phyloP scores from a whole-genome alignment of 2,888 invertebrate species.

The Lamellibrachia satsuma region DNA sequence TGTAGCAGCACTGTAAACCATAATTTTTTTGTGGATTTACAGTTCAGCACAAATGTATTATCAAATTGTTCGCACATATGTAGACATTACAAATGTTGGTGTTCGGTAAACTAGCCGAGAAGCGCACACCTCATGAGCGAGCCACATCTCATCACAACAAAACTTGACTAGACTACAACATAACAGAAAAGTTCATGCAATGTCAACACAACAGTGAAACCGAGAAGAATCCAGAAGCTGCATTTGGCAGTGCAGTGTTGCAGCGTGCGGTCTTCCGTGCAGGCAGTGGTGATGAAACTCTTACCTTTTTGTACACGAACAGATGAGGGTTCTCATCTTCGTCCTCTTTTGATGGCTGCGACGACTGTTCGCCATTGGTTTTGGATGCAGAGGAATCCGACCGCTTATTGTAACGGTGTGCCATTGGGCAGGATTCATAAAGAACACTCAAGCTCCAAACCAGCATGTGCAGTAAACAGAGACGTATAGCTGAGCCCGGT shows the following conservation, averaged over 20 bases:
- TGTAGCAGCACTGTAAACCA: background rate
- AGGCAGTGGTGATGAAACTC: slow-evolving; percentile 7
- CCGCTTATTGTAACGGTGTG: slow-evolving; percentile 13
- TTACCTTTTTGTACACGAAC: slow-evolving; percentile 17
- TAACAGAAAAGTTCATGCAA: slow-evolving; percentile 6
- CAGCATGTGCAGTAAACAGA: slow-evolving; percentile 11
- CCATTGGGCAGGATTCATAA: slow-evolving; percentile 17
- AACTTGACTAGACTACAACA: background rate
- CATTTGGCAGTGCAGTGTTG: background rate
- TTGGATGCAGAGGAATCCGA: slow-evolving; percentile 7
- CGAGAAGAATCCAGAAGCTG: background rate
- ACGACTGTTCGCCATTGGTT: slow-evolving; percentile 13
- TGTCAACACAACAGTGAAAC: slow-evolving; percentile 3
- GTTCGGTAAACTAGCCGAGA: background rate
- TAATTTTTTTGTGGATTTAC: background rate
- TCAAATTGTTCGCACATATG: background rate
- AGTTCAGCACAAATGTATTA: background rate
- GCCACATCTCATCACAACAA: background rate
- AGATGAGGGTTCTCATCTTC: slow-evolving; percentile 12
- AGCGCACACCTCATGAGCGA: background rate
- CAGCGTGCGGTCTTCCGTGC: background rate
- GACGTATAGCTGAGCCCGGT: background rate
- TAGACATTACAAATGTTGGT: background rate
- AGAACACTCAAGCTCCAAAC: slow-evolving; percentile 17
- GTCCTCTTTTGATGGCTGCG: slow-evolving; percentile 17